Conservation (phyloP, 37 sponge, comb jelly and placozoan genomes). For the Cliona cf. orientalis region DNA sequence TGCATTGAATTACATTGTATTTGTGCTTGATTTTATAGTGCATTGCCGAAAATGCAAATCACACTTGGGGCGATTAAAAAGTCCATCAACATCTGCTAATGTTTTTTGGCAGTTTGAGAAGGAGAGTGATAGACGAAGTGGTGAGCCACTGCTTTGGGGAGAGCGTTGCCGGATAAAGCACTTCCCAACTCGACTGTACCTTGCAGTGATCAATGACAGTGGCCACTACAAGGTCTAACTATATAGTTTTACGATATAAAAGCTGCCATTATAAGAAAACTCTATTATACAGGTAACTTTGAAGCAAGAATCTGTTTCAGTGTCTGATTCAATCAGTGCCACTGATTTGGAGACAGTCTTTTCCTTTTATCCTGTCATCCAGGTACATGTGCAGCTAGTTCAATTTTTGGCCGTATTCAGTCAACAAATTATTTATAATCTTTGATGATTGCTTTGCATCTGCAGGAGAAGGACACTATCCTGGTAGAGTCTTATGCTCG, state of each 20-base stretch:
- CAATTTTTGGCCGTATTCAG: too few relatives aligned
- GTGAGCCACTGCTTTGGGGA: constrained; percentile 67
- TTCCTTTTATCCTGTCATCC: constrained; percentile 63
- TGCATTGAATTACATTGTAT: too few relatives aligned
- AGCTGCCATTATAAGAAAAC: too few relatives aligned
- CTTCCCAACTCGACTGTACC: constrained; percentile 73
- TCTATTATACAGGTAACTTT: neutral
- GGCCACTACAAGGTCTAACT: constrained; percentile 16
- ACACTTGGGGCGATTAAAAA: constrained; percentile 46
- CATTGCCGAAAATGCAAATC: constrained; percentile 62
- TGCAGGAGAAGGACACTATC: constrained; percentile 60
- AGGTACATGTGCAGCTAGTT: too few relatives aligned
- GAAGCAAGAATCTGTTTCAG: neutral
- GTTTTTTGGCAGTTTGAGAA: constrained; percentile 90
- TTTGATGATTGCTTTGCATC: neutral
- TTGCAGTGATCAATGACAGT: constrained; percentile 39
- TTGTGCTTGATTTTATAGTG: too few relatives aligned
- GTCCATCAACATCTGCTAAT: constrained; percentile 83
- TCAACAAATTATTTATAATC: too few relatives aligned
- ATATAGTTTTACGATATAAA: too few relatives aligned
- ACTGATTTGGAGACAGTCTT: constrained; percentile 58
- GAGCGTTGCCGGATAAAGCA: constrained; percentile 81
- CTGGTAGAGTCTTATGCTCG: constrained; percentile 67
- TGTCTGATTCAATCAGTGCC: too few relatives aligned
- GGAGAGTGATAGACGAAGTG: constrained; percentile 53